Evolutionary conservation across 2,797 vertebrate species (phyloP).

Genomic region (Enteromius anoplus): DNA sequence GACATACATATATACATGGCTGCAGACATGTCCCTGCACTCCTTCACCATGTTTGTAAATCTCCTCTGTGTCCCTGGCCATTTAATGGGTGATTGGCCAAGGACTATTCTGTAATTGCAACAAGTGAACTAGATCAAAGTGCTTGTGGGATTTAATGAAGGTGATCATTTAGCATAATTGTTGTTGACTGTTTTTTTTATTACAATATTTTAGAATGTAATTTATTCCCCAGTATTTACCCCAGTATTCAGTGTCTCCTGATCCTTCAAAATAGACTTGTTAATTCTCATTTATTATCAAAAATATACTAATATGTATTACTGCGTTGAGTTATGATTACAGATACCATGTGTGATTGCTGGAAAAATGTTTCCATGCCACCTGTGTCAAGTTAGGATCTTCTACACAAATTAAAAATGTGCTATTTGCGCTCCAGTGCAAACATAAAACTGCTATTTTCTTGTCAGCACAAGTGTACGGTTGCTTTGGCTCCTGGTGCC

Average conservation of each 20-base stretch:
- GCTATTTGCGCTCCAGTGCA: conserved; percentile 47
- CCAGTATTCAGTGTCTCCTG: background rate
- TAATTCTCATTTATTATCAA: conserved; percentile 39
- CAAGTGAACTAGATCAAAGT: background rate
- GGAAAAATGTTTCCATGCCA: conserved; percentile 17
- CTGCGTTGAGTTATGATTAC: conserved; percentile 8
- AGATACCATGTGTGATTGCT: conserved; percentile 13
- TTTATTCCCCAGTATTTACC: background rate
- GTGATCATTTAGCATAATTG: background rate
- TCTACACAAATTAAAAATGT: conserved; percentile 34
- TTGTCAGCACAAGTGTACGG: conserved; percentile 52
- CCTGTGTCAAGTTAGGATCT: conserved; percentile 18
- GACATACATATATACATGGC: background rate
- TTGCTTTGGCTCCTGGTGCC: conserved; percentile 36
- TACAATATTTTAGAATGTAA: background rate
- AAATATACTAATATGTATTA: conserved; percentile 14
- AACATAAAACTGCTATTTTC: conserved; percentile 56
- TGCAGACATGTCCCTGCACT: background rate
- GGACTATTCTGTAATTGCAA: background rate
- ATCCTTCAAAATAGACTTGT: background rate
- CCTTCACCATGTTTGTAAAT: background rate
- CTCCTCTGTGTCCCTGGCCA: background rate
- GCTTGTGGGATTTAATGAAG: background rate
- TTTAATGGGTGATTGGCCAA: conserved; percentile 4
- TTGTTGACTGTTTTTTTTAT: background rate